These are phyloP conservation scores for Drosophila dives DNA, from an alignment of 2,888 invertebrate genomes.

Conservation along the genomic window DNA sequence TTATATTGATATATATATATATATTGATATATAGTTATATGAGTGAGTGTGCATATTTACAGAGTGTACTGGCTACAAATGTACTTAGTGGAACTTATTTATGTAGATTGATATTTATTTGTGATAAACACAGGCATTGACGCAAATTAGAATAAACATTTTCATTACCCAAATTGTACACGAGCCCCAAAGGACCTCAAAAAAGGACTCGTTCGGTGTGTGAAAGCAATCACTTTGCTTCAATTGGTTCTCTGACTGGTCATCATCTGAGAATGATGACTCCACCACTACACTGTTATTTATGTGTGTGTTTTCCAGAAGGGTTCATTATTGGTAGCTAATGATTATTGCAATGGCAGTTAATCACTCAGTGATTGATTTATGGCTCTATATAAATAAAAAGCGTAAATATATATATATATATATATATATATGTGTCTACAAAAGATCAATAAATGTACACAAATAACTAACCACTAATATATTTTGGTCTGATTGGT, in stretches of 20 bases:
- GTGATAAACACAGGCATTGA: conserved; percentile 76
- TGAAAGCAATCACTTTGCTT: conserved; percentile 58
- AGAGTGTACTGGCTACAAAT: conserved; percentile 3
- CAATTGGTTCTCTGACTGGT: conserved; percentile 67
- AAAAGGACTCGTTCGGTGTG: conserved; percentile 17
- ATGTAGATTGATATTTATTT: conserved; percentile 74
- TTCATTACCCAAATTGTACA: conserved; percentile 76
- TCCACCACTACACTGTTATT: conserved; percentile 41
- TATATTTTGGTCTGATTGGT: too few relatives aligned
- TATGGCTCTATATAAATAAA: background rate
- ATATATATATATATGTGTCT: background rate
- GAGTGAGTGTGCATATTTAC: background rate
- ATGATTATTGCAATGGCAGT: conserved; percentile 19
- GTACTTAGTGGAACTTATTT: conserved; percentile 47
- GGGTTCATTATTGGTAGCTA: conserved; percentile 13
- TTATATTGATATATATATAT: conserved; percentile 6
- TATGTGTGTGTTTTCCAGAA: conserved; percentile 18
- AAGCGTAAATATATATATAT: background rate
- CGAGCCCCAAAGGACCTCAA: conserved; percentile 51
- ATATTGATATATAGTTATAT: background rate
- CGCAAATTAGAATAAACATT: conserved; percentile 80
- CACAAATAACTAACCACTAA: background rate
- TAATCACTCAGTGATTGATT: conserved; percentile 10
- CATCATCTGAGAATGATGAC: conserved; percentile 20
- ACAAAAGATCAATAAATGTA: background rate